These are phyloP conservation scores for Luffia ferchaultella DNA, from an alignment of 2,888 invertebrate genomes.

Conservation along the genomic window DNA sequence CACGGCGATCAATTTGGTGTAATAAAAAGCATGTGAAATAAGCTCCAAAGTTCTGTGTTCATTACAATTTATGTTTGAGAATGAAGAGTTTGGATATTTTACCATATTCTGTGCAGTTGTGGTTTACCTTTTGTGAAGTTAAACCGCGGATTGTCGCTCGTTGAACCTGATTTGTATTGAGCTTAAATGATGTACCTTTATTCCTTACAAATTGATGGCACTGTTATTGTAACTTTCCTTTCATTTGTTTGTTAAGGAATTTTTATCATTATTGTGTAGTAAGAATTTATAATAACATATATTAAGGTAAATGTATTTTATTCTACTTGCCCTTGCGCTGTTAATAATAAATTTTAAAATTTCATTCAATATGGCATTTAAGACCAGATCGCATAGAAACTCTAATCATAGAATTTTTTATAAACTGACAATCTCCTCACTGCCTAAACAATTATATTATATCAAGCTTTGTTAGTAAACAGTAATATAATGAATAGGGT, in stretches of 20 bases:
- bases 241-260: constrained; percentile 62
- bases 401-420: not conserved
- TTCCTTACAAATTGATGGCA: constrained; percentile 48
- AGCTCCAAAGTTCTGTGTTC: too few species aligned
- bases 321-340: not conserved
- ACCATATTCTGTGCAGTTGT: not conserved
- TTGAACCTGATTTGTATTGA: not conserved
- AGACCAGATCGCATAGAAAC: not conserved
- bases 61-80: too few species aligned
- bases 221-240: constrained; percentile 54
- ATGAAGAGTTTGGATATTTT: too few species aligned
- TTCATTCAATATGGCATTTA: not conserved
- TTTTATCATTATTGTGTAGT: constrained; percentile 62
- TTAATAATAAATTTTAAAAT: not conserved
- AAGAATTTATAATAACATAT: constrained; percentile 59
- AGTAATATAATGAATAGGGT: not conserved
- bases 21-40: too few species aligned
- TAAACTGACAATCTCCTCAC: not conserved
- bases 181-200: not conserved
- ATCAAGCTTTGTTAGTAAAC: not conserved
- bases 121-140: not conserved
- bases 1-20: too few species aligned
- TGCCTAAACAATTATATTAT: not conserved
- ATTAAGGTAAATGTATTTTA: constrained; percentile 30
- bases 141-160: not conserved